Percentiles rank a stretch among this genome's conserved stretches.
Conservation (phyloP, 2,113 vertebrate genomes). For the Bagarius yarrelli region DNA sequence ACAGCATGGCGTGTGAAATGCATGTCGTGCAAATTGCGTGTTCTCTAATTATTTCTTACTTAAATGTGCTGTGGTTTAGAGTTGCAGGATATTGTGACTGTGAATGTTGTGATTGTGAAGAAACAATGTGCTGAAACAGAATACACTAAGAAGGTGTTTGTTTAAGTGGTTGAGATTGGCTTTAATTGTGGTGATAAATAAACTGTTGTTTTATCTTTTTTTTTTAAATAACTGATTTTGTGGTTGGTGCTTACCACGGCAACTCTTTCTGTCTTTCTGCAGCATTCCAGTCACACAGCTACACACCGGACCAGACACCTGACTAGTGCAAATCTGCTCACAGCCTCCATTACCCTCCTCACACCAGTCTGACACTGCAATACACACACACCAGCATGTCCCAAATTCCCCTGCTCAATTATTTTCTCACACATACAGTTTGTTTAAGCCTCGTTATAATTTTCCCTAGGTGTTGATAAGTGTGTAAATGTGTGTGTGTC, state of each 20-base stretch:
- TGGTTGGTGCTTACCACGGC: slow-evolving; percentile 73
- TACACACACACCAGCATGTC: slow-evolving; percentile 8
- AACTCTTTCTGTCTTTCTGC: slow-evolving; percentile 86
- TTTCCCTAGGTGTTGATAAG: background rate
- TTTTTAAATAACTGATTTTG: background rate
- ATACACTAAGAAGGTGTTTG: slow-evolving; percentile 8
- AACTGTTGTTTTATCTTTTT: background rate
- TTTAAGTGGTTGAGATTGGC: background rate
- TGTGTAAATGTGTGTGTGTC: background rate
- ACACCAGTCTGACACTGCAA: slow-evolving; percentile 88
- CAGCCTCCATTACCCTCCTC: slow-evolving; percentile 88
- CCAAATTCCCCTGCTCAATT: slow-evolving; percentile 6
- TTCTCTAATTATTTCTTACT: background rate
- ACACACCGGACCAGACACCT: slow-evolving; percentile 77
- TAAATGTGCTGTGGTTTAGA: slow-evolving; percentile 22
- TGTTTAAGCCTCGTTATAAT: slow-evolving; percentile 8
- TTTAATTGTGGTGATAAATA: background rate
- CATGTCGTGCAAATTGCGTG: background rate
- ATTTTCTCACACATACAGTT: slow-evolving; percentile 14
- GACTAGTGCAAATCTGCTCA: slow-evolving; percentile 94
- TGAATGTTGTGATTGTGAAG: slow-evolving; percentile 9
- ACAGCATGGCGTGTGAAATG: background rate
- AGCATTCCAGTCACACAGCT: slow-evolving; percentile 92
- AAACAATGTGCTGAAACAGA: slow-evolving; percentile 25
- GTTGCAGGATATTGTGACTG: slow-evolving; percentile 12